Base-by-base conservation (phyloP, 2,888 invertebrate genomes). In the Oscheius sp. region DNA sequence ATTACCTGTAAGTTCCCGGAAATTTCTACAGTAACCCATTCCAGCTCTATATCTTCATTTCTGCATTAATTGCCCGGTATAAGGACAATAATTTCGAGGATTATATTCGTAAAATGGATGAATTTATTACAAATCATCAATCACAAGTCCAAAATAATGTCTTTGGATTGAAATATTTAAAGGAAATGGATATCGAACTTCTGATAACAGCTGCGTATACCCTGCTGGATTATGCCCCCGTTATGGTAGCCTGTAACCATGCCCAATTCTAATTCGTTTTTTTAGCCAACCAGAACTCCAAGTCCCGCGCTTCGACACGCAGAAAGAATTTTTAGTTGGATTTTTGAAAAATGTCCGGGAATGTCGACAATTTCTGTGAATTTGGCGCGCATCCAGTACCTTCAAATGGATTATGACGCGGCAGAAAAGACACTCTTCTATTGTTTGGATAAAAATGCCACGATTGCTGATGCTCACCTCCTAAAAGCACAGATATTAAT, bases 381-480 rank as follows among this genome's bases (percentile, higher is more conserved):
- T 76, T 89, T 94, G 78, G 94, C 94, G 0, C 93, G 93, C 88
- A 91, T 94, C 21, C 93, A 93, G 86, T 95, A 93, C 89, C 91
- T 94, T 16, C 92, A 92, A 86, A 90, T 89, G 85, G 94, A 94
- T 88, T 90, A 92, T 0, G 92, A 91, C 75, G 92, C 92, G 35
- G 94, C 96, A 0, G 92, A 93, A 76, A 91, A 90, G 61, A 91
- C 93, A 13, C 90, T 95, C 41, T 92, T 93, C 80, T 92, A 92
- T 84, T 92, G 95, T 70, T 89, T 93, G 52, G 93, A 93, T 56
- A 91, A 92, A 77, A 88, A 95, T 88, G 92, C 93, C n/a, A 92
- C 93, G 0, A 93, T 93, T 86, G 93, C 93, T 0, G 93, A 94
- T 69, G 94, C 93, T 16, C 93, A 95, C 89, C 91, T 97, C 1